A percentile compares a stretch with the other conserved stretches of the same genome.
These are phyloP conservation scores for Lysandra bellargus DNA, from an alignment of 2,888 invertebrate genomes.

Conservation along the genomic window DNA sequence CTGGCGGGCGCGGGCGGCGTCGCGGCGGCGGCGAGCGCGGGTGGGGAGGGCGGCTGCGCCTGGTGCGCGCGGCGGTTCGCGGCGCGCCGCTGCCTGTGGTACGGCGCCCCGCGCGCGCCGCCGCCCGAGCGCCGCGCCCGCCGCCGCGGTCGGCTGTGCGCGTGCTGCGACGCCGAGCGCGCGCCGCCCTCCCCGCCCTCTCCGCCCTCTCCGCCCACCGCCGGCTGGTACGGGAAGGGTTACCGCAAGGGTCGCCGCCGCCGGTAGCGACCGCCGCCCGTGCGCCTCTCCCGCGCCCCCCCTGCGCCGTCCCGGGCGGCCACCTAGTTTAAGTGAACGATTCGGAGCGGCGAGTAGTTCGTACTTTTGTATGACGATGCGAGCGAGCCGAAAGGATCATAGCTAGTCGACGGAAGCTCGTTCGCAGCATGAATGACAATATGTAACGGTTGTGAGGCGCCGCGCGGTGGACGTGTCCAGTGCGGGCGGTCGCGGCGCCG, in stretches of 20 bases:
- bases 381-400: neutral
- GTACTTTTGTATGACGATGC: neutral
- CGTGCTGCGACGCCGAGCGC: constrained; percentile 78
- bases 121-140: constrained; percentile 52
- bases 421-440: constrained; percentile 20
- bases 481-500: neutral
- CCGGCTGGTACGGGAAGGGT: constrained; percentile 94
- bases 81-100: constrained; percentile 68
- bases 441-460: constrained; percentile 14
- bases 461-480: neutral
- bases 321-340: constrained; percentile 2
- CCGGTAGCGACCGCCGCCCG: constrained; percentile 71
- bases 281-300: neutral
- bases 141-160: constrained; percentile 81
- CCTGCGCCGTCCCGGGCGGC: no score
- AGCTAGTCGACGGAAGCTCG: neutral
- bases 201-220: constrained; percentile 58
- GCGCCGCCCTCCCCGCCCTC: constrained; percentile 38
- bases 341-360: neutral
- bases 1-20: constrained; percentile 41
- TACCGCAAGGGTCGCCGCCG: constrained; percentile 85
- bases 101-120: constrained; percentile 72
- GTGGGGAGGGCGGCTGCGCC: constrained; percentile 51
- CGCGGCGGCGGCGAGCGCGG: constrained; percentile 36
- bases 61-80: constrained; percentile 58